Evolutionary conservation across 2,888 invertebrate species (phyloP).

Genomic region (Sphaerophoria taeniata): DNA sequence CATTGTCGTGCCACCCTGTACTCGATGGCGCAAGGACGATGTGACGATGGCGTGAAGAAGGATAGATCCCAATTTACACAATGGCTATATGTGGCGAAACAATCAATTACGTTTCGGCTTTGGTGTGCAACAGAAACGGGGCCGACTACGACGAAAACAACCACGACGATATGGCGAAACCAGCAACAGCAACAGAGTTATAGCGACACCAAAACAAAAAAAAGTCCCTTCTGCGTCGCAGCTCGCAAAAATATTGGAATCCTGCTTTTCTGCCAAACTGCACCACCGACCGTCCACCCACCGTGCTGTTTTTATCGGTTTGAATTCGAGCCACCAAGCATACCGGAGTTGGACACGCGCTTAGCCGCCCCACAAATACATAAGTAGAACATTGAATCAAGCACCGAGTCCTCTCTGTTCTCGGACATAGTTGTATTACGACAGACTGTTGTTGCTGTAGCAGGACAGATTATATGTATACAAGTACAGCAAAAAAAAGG

Average conservation of each 20-base stretch:
- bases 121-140: conserved; percentile 57
- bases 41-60: background rate
- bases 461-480: background rate
- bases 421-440: conserved; percentile 43
- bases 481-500: background rate
- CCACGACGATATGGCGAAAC: too few species aligned
- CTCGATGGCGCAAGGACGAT: background rate
- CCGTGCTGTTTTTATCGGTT: conserved; percentile 51
- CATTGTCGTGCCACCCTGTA: background rate
- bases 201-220: background rate
- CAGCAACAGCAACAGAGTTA: too few species aligned
- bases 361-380: conserved; percentile 43
- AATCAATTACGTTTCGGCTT: conserved; percentile 67
- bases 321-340: background rate
- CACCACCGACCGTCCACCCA: conserved; percentile 27
- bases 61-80: conserved; percentile 57
- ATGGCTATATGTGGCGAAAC: conserved; percentile 57
- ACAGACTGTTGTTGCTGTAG: background rate
- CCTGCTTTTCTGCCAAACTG: background rate
- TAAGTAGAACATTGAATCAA: conserved; percentile 48
- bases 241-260: background rate
- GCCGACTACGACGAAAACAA: conserved; percentile 19
- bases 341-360: conserved; percentile 34
- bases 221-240: conserved; percentile 5
- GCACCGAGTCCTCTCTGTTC: conserved; percentile 30